These are phyloP conservation scores for Aspidiotus destructor DNA, from an alignment of 2,888 invertebrate species.

Conservation along the genomic window DNA sequence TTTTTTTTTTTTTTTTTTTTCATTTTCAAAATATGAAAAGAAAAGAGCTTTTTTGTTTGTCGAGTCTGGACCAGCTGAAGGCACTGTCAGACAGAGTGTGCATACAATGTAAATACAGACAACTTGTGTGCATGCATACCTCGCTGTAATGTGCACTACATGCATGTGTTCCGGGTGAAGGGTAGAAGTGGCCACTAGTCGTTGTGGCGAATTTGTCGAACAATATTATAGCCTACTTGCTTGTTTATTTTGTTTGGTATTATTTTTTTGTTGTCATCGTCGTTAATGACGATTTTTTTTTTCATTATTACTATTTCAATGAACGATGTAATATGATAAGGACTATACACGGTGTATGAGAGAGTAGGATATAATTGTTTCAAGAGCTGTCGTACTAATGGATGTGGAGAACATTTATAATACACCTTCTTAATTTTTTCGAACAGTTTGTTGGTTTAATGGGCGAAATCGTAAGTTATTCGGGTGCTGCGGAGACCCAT, in stretches of 20 bases:
- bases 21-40: not conserved
- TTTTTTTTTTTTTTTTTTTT: slow-evolving; percentile 3
- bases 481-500: too few species aligned
- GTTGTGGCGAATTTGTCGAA: slow-evolving; percentile 3
- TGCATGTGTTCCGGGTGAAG: slow-evolving; percentile 9
- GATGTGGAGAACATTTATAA: too few species aligned
- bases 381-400: too few species aligned
- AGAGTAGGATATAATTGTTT: too few species aligned
- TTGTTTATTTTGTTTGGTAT: slow-evolving; percentile 3
- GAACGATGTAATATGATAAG: slow-evolving; percentile 15
- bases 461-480: too few species aligned
- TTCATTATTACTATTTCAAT: not conserved
- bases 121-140: too few species aligned
- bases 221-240: slow-evolving; percentile 8
- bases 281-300: not conserved
- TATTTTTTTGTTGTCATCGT: slow-evolving; percentile 1
- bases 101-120: too few species aligned
- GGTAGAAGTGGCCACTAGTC: slow-evolving; percentile 27
- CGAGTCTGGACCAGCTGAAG: slow-evolving; percentile 31
- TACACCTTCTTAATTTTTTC: too few species aligned
- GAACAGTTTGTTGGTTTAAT: too few species aligned
- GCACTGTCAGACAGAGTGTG: slow-evolving; percentile 3
- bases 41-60: slow-evolving; percentile 13
- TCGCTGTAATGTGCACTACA: not conserved
- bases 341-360: not conserved